phyloP scores from a whole-genome alignment of 2,797 vertebrate genomes.

The Lophotriccus pileatus region DNA sequence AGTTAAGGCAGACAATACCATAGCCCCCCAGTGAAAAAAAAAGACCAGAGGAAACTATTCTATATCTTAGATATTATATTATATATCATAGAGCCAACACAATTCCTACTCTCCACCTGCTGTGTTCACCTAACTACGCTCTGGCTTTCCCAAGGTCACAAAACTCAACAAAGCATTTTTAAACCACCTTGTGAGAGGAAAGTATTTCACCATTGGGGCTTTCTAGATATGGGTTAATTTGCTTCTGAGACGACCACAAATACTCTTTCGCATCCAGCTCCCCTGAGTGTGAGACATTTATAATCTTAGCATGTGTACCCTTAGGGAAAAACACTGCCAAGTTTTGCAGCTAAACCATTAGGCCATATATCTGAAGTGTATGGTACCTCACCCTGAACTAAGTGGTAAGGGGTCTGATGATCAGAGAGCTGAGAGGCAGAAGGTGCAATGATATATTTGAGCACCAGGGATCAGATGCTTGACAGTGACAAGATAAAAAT shows the following conservation, averaged over 20 bases:
- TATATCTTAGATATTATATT: background rate
- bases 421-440: constrained; percentile 22
- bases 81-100: background rate
- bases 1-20: background rate
- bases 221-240: background rate
- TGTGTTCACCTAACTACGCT: background rate
- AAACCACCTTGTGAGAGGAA: background rate
- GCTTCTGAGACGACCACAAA: background rate
- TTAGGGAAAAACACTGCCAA: background rate
- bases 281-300: background rate
- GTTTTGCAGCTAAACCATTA: background rate
- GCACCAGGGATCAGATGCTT: background rate
- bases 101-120: background rate
- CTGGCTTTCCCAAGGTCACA: background rate
- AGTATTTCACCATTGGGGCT: background rate
- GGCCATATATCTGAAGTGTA: background rate
- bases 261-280: background rate
- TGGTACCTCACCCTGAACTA: background rate
- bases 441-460: constrained; percentile 11
- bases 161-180: background rate
- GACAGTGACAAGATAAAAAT: background rate
- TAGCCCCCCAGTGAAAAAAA: background rate
- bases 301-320: background rate
- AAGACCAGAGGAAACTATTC: background rate
- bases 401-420: background rate